phyloP scores from a whole-genome alignment of 2,888 invertebrate genomes.

The Lymantria monacha region DNA sequence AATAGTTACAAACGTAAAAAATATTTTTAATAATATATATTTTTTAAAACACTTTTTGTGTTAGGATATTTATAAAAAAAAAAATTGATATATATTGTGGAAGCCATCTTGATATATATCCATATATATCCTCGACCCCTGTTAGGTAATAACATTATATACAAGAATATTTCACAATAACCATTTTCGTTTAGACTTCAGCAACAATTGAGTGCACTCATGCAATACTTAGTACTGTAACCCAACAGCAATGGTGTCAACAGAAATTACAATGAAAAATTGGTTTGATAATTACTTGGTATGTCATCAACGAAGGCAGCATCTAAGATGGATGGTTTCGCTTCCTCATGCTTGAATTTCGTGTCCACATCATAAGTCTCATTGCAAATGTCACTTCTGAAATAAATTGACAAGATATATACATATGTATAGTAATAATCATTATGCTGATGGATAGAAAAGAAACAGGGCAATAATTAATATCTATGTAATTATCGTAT shows the following conservation, averaged over 20 bases:
- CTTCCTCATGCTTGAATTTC: not conserved
- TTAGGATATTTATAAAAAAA: too few species aligned
- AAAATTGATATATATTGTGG: too few species aligned
- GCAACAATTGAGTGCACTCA: too few species aligned
- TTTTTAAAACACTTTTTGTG: too few species aligned
- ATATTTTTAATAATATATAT: too few species aligned
- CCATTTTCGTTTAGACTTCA: not conserved
- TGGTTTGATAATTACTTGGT: conserved; percentile 1
- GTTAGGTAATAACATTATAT: too few species aligned
- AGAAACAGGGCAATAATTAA: not conserved
- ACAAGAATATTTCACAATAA: not conserved
- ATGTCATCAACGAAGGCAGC: conserved; percentile 5
- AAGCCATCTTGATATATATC: too few species aligned
- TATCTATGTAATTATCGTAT: not conserved
- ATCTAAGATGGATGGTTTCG: not conserved
- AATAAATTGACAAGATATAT: not conserved
- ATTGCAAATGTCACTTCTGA: not conserved
- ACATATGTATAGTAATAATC: not conserved
- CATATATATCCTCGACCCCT: too few species aligned
- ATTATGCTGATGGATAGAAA: not conserved
- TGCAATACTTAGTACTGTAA: too few species aligned
- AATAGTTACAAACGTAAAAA: too few species aligned
- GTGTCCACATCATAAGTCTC: not conserved
- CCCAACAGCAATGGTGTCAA: too few species aligned
- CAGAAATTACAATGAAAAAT: not conserved